These are phyloP conservation scores for Scaptomyza reducta DNA, from an alignment of 2,888 invertebrate species.

Conservation along the genomic window DNA sequence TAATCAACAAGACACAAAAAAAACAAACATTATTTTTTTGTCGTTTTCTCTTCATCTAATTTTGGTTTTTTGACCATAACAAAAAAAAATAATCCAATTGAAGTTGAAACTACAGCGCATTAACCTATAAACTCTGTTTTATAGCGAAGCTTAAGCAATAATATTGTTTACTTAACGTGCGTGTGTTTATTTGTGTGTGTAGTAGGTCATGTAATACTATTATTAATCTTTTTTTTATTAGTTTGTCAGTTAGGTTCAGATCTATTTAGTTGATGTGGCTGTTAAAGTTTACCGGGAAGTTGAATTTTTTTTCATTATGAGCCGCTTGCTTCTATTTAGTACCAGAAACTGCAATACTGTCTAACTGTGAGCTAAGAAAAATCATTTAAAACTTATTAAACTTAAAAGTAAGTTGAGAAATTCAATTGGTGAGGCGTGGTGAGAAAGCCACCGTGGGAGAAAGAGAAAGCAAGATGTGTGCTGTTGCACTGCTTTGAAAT, in stretches of 20 bases:
- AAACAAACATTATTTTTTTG: constrained; percentile 53
- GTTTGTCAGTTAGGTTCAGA: constrained; percentile 6
- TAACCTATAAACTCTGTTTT: constrained; percentile 58
- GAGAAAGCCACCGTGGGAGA: not conserved
- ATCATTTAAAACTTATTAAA: no score
- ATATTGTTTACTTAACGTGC: constrained; percentile 24
- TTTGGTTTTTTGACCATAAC: constrained; percentile 25
- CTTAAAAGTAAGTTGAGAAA: no score
- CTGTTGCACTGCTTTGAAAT: constrained; percentile 27
- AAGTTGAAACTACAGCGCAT: constrained; percentile 63
- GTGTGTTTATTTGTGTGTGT: constrained; percentile 15
- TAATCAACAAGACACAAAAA: constrained; percentile 78
- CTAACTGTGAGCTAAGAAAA: no score
- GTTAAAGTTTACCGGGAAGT: no score
- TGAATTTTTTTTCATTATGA: no score
- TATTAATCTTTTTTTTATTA: constrained; percentile 18
- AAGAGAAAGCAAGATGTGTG: not conserved
- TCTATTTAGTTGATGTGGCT: not conserved
- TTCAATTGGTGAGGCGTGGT: no score
- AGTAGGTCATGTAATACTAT: not conserved
- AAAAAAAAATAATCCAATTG: constrained; percentile 50
- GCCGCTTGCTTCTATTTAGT: no score
- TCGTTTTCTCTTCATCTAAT: constrained; percentile 1
- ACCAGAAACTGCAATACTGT: no score
- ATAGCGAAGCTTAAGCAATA: constrained; percentile 47